Conservation (phyloP, 2,113 vertebrate genomes). For the Pleuronectes platessa region DNA sequence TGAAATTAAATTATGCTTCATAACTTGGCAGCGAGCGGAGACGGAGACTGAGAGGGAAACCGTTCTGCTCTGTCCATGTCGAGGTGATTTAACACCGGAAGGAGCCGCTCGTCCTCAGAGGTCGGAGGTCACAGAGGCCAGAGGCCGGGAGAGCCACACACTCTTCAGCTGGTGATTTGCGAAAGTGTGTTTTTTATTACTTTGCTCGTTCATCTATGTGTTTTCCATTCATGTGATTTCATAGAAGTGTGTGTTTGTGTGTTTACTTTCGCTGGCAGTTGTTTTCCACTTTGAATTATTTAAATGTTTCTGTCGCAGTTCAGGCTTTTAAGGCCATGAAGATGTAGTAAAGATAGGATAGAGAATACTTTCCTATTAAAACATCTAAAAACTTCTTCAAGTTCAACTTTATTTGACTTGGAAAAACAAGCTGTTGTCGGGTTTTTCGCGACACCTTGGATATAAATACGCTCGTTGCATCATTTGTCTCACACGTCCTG, state of each 20-base stretch:
- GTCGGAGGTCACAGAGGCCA: slow-evolving; percentile 24
- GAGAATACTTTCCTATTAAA: too few relatives aligned
- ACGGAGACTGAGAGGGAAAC: background rate
- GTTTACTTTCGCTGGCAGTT: background rate
- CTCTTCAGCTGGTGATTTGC: background rate
- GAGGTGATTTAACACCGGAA: slow-evolving; percentile 39
- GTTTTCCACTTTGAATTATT: background rate
- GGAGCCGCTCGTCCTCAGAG: background rate
- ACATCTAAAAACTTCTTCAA: too few relatives aligned
- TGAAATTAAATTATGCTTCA: slow-evolving; percentile 30
- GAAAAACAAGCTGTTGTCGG: too few relatives aligned
- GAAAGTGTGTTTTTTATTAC: background rate
- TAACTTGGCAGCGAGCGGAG: slow-evolving; percentile 10
- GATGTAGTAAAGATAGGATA: too few relatives aligned
- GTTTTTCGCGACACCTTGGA: too few relatives aligned
- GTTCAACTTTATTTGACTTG: too few relatives aligned
- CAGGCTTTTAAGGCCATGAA: too few relatives aligned
- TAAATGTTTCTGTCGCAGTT: background rate
- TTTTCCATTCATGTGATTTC: too few relatives aligned
- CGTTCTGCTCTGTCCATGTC: background rate
- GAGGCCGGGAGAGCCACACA: background rate
- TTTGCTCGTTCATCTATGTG: too few relatives aligned
- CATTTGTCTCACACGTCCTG: too few relatives aligned
- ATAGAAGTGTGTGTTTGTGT: too few relatives aligned
- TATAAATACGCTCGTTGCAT: too few relatives aligned